phyloP scores from a whole-genome alignment of 2,113 vertebrate genomes.

The Cavia porcellus region DNA sequence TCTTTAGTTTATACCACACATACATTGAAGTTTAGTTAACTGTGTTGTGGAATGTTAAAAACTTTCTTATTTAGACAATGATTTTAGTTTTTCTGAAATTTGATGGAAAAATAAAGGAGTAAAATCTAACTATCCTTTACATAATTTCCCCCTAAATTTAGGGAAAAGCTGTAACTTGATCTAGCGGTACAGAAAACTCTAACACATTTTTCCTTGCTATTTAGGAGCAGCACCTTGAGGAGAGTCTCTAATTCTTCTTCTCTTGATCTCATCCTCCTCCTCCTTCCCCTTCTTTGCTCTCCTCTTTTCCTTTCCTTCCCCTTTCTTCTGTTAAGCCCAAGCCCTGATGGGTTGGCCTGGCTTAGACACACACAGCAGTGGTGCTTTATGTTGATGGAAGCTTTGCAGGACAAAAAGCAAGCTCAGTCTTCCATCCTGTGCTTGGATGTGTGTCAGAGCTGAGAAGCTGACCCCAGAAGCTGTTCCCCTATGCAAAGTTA shows the following conservation, averaged over 20 bases:
- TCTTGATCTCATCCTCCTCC: too few species aligned
- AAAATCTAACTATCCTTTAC: background rate
- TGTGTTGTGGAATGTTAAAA: slow-evolving; percentile 42
- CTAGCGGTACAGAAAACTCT: background rate
- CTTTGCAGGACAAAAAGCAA: background rate
- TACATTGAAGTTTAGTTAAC: slow-evolving; percentile 44
- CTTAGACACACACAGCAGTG: background rate
- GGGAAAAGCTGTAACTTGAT: slow-evolving; percentile 27
- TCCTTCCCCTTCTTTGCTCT: too few species aligned
- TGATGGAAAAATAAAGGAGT: too few species aligned
- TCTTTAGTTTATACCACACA: background rate
- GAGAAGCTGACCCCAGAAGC: background rate
- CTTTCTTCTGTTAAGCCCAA: too few species aligned
- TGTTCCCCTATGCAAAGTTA: background rate
- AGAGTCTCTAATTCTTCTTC: too few species aligned
- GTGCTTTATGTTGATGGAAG: background rate
- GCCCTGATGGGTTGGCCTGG: too few species aligned
- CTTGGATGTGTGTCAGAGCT: background rate
- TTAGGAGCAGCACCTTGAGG: too few species aligned
- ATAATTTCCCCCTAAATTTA: background rate
- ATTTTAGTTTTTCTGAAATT: too few species aligned
- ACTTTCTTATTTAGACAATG: background rate
- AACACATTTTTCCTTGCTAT: background rate
- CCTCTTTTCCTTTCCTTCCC: too few species aligned
- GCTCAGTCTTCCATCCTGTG: too few species aligned